Conservation (phyloP, 2,888 invertebrate species). For the Andricus quercusramuli region DNA sequence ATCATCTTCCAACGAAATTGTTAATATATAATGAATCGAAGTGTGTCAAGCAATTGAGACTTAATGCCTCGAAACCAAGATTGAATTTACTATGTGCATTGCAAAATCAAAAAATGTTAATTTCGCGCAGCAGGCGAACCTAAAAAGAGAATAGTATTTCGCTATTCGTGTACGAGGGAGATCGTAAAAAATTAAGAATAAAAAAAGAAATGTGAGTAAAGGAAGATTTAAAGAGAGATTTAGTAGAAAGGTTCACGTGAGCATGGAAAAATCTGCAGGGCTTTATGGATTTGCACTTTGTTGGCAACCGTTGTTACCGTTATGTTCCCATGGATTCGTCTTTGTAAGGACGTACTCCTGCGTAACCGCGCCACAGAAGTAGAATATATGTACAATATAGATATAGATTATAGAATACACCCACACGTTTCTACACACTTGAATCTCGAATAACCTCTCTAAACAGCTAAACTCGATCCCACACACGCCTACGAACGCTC, state of each 20-base stretch:
- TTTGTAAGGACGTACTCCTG: conserved; percentile 36
- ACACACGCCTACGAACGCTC: conserved; percentile 23
- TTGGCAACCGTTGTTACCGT: conserved; percentile 19
- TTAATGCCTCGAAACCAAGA: background rate
- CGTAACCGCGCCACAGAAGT: conserved; percentile 14
- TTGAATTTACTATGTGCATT: background rate
- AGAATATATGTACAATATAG: background rate
- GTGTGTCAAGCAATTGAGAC: background rate
- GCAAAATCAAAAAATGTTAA: background rate
- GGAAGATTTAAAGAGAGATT: conserved; percentile 1
- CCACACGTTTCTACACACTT: background rate
- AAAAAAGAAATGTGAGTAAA: background rate
- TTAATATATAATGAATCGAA: background rate
- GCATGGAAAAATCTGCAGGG: conserved; percentile 6
- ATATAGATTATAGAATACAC: conserved; percentile 3
- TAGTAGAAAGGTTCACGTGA: conserved; percentile 19
- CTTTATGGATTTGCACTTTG: conserved; percentile 26
- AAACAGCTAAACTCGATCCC: background rate
- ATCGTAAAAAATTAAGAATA: background rate
- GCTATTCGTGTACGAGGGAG: background rate
- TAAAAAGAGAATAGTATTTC: background rate
- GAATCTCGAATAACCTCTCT: conserved; percentile 1
- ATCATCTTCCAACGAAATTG: too few relatives aligned
- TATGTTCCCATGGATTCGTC: conserved; percentile 28
- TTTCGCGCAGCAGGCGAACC: background rate